These are phyloP conservation scores for Embidobia sp. DNA, from an alignment of 2,888 invertebrate species.

Conservation along the genomic window DNA sequence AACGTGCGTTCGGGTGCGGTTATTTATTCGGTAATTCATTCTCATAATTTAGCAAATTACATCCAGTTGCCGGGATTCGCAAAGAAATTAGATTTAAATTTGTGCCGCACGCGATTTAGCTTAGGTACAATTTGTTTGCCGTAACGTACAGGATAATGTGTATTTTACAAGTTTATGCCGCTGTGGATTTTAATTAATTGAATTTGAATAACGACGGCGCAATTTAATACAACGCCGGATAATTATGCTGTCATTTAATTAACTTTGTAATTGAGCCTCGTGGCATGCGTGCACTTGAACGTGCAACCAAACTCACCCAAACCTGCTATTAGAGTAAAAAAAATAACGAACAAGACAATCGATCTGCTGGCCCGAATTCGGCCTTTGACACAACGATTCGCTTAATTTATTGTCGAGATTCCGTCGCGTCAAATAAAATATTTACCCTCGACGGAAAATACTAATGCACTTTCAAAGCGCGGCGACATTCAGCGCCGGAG, in stretches of 20 bases:
- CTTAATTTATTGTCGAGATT: background rate
- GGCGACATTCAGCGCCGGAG: constrained; percentile 5
- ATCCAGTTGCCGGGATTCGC: too few species aligned
- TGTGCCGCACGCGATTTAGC: too few species aligned
- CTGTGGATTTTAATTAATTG: constrained; percentile 1
- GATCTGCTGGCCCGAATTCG: too few species aligned
- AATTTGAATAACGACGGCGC: constrained; percentile 3
- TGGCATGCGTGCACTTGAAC: background rate
- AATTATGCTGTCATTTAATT: constrained; percentile 1
- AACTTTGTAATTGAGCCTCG: constrained; percentile 9
- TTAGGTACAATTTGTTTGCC: constrained; percentile 1
- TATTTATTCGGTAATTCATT: too few species aligned
- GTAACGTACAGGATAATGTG: background rate
- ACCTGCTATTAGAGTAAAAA: too few species aligned
- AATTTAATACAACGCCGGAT: constrained; percentile 6
- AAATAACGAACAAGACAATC: too few species aligned
- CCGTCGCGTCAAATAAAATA: background rate
- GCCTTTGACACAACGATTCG: too few species aligned
- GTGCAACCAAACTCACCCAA: too few species aligned
- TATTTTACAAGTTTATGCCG: constrained; percentile 5
- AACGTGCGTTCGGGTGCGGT: too few species aligned
- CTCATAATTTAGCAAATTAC: too few species aligned
- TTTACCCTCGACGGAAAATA: constrained; percentile 1
- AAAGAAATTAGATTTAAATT: too few species aligned
- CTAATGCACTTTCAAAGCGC: background rate